phyloP scores from a whole-genome alignment of 2,113 vertebrate species.

The Hydropotes inermis region DNA sequence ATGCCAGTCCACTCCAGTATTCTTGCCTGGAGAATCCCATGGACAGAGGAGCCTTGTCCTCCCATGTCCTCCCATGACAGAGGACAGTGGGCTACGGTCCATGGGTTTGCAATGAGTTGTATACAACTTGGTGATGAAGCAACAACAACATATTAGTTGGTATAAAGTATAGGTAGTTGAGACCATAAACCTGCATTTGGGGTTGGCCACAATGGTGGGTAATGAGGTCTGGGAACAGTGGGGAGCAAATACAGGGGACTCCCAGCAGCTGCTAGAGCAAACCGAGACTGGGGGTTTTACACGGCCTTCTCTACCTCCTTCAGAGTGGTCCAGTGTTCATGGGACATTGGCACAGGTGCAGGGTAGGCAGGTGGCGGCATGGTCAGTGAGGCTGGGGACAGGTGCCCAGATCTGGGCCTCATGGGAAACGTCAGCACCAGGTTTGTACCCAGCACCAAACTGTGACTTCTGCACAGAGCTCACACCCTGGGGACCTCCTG shows the following conservation, averaged over 20 bases:
- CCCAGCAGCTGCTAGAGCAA: not conserved
- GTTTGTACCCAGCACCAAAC: too few species aligned
- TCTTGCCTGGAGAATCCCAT: not conserved
- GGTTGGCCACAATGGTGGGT: not conserved
- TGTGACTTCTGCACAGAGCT: not conserved
- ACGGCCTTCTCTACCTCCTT: not conserved
- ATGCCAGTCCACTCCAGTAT: not conserved
- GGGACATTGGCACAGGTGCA: not conserved
- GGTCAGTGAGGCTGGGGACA: not conserved
- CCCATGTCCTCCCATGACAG: not conserved
- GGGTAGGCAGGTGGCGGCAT: not conserved
- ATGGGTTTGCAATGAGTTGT: not conserved
- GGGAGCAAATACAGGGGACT: not conserved
- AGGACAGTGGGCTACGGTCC: not conserved
- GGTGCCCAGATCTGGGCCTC: not conserved
- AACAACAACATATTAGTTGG: not conserved
- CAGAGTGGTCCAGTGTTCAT: fast-evolving
- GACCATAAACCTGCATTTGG: not conserved
- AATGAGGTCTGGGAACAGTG: not conserved
- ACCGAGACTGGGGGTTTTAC: not conserved
- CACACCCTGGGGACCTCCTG: not conserved
- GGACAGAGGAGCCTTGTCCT: not conserved
- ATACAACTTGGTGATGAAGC: not conserved
- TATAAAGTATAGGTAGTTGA: not conserved
- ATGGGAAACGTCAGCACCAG: fast-evolving